phyloP scores from a whole-genome alignment of 2,797 vertebrate species.

The Pteropus rufus region DNA sequence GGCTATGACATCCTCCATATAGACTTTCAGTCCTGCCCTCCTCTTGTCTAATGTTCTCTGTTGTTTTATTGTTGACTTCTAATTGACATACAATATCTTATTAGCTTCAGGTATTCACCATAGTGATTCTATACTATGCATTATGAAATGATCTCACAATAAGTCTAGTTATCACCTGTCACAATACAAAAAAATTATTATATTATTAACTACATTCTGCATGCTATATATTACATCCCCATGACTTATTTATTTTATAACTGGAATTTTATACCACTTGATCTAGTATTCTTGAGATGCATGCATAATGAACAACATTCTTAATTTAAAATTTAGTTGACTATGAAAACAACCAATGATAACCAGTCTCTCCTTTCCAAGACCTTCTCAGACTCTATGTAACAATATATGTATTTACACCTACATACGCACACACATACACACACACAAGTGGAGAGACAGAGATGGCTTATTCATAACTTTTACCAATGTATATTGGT shows the following conservation, averaged over 20 bases:
- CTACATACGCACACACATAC: background rate
- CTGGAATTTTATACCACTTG: background rate
- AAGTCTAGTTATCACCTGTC: background rate
- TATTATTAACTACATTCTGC: background rate
- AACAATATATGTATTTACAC: background rate
- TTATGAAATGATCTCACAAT: background rate
- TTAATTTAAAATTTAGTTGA: background rate
- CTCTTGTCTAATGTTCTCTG: background rate
- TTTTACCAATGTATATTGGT: background rate
- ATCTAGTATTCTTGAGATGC: background rate
- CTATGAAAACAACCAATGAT: background rate
- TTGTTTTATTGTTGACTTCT: background rate
- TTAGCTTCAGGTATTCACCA: background rate
- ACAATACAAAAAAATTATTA: background rate
- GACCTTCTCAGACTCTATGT: background rate
- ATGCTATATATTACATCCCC: background rate
- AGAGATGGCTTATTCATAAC: background rate
- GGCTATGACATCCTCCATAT: background rate
- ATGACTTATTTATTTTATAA: background rate
- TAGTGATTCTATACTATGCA: background rate
- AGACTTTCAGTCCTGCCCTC: background rate
- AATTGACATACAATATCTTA: background rate
- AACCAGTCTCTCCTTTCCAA: background rate
- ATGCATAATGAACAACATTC: background rate
- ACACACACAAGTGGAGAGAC: background rate